Conservation (phyloP, 92 coral and sea anemone species). For the Phenganax subtilis region DNA sequence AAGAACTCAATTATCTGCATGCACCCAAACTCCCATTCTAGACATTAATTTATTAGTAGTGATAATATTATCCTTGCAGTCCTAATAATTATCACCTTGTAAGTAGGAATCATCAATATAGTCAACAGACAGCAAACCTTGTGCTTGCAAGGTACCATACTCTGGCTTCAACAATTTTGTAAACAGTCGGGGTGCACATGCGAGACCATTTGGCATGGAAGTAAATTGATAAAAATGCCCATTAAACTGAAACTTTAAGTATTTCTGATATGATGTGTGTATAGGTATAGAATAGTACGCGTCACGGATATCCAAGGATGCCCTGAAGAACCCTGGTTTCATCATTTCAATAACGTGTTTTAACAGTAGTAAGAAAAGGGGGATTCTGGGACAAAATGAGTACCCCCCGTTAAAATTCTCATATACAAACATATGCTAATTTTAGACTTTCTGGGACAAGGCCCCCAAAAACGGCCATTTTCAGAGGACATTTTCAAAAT, state of each 20-base stretch:
- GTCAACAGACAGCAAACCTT: constrained; percentile 47
- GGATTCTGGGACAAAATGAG: too few relatives aligned
- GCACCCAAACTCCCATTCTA: neutral
- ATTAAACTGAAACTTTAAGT: neutral
- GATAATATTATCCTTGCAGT: constrained; percentile 31
- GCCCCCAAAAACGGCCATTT: too few relatives aligned
- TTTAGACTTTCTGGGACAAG: too few relatives aligned
- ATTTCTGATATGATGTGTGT: neutral
- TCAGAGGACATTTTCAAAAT: too few relatives aligned
- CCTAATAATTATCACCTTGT: constrained; percentile 44
- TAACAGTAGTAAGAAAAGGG: too few relatives aligned
- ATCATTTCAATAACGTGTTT: neutral
- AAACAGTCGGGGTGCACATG: constrained; percentile 40
- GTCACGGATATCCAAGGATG: neutral
- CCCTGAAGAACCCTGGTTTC: constrained; percentile 18
- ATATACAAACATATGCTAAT: too few relatives aligned
- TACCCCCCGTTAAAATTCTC: too few relatives aligned
- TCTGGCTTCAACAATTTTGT: constrained; percentile 48
- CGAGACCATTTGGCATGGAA: constrained; percentile 45
- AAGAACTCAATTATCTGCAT: neutral
- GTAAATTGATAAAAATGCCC: constrained; percentile 2
- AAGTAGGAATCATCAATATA: constrained; percentile 53
- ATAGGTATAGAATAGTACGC: constrained; percentile 12
- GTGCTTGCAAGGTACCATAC: constrained; percentile 38
- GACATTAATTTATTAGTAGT: constrained; percentile 8